Evolutionary conservation across 1,140 invertebrate genomes (phyloP).

Genomic region (Eumeta japonica): DNA sequence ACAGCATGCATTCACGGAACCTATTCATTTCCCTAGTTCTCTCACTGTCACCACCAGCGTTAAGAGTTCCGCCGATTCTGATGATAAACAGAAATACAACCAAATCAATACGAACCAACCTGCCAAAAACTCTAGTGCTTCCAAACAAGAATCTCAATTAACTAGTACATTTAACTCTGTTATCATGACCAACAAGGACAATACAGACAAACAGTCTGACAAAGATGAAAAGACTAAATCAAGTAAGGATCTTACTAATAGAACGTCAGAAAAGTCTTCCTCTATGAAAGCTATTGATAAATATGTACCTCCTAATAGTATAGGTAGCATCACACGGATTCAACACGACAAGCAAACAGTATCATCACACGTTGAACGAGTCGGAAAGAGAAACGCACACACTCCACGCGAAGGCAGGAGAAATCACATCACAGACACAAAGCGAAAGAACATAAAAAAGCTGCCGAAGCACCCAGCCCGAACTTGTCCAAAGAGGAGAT

Average conservation of each 20-base stretch:
- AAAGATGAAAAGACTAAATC: too few species aligned
- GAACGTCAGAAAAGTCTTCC: background rate
- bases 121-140: too few species aligned
- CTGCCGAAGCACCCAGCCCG: too few species aligned
- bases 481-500: conserved; percentile 21
- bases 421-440: background rate
- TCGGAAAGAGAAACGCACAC: conserved; percentile 28
- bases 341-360: conserved; percentile 9
- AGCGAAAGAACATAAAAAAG: background rate
- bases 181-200: conserved; percentile 25
- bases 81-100: conserved; percentile 14
- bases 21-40: conserved; percentile 40
- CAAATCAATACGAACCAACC: too few species aligned
- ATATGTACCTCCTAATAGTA: conserved; percentile 35
- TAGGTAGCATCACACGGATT: conserved; percentile 45
- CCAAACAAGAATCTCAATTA: conserved; percentile 10
- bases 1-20: conserved; percentile 17
- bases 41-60: conserved; percentile 40
- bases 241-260: background rate
- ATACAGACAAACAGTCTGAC: conserved; percentile 30
- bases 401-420: conserved; percentile 11
- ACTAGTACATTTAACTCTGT: conserved; percentile 24
- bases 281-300: conserved; percentile 7
- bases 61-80: conserved; percentile 19
- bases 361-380: conserved; percentile 7